These are phyloP conservation scores for Araneus ventricosus DNA, from an alignment of 1,140 invertebrate genomes.

Conservation along the genomic window DNA sequence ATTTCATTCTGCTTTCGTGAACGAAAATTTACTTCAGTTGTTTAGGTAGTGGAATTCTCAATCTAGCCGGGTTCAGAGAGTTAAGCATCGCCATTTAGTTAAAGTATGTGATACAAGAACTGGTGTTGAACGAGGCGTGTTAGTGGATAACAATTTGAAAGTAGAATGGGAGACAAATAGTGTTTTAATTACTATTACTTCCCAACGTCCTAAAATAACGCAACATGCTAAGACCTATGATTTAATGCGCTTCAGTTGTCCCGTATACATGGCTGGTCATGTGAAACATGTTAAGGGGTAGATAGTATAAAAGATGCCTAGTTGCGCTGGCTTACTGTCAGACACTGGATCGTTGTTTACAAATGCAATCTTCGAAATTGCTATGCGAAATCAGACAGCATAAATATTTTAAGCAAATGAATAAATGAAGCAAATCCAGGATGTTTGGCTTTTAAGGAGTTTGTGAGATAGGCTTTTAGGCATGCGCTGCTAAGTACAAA, in stretches of 20 bases:
- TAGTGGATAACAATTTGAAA: neutral
- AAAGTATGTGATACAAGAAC: neutral
- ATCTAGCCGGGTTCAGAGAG: too few species aligned
- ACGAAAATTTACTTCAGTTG: too few species aligned
- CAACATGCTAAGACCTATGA: neutral
- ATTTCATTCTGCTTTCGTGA: too few species aligned
- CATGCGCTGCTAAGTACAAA: too few species aligned
- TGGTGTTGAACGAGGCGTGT: neutral
- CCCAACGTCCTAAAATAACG: constrained; percentile 28
- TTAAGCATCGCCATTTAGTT: too few species aligned
- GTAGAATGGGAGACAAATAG: neutral
- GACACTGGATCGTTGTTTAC: neutral
- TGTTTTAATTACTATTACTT: neutral
- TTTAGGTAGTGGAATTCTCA: too few species aligned
- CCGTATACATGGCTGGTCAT: constrained; percentile 17
- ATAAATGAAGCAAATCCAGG: neutral
- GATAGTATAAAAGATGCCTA: neutral
- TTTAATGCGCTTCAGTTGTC: constrained; percentile 22
- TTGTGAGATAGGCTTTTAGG: neutral
- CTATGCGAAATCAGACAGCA: neutral
- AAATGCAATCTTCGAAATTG: neutral
- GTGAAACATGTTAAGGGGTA: constrained; percentile 19
- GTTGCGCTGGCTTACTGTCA: neutral
- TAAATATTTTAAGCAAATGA: neutral
- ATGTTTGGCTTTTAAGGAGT: neutral